phyloP scores from a whole-genome alignment of 2,113 vertebrate species.

The Boulengerochromis microlepis region DNA sequence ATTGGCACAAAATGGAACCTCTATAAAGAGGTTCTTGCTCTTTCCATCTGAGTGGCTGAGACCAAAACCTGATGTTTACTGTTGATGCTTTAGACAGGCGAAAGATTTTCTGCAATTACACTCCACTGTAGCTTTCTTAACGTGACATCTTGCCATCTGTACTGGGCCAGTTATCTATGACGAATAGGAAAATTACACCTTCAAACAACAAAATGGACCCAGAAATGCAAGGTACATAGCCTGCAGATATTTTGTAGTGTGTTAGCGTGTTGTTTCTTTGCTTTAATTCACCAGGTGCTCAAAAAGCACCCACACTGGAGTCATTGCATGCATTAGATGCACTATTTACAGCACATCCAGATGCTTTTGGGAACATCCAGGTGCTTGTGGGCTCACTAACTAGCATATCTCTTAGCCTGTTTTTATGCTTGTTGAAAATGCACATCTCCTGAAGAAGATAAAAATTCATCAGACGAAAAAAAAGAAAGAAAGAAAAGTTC shows the following conservation, averaged over 20 bases:
- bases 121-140: neutral
- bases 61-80: constrained; percentile 8
- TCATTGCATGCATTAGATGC: neutral
- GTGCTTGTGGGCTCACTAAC: neutral
- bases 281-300: constrained; percentile 1
- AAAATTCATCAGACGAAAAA: neutral
- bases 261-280: neutral
- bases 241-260: neutral
- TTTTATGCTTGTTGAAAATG: constrained; percentile 3
- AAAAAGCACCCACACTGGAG: neutral
- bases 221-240: neutral
- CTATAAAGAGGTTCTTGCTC: neutral
- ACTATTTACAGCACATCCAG: neutral
- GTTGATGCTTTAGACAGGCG: constrained; percentile 25
- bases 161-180: constrained; percentile 7
- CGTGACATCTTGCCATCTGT: neutral
- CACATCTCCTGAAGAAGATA: neutral
- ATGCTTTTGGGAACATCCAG: neutral
- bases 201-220: constrained; percentile 18
- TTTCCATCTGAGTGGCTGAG: neutral
- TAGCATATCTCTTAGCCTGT: neutral
- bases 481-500: neutral
- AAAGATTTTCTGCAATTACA: constrained; percentile 26
- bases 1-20: neutral
- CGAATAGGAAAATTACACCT: constrained; percentile 38